Base-by-base conservation (phyloP, 1,140 invertebrate species). In the Pteromalus puparum region DNA sequence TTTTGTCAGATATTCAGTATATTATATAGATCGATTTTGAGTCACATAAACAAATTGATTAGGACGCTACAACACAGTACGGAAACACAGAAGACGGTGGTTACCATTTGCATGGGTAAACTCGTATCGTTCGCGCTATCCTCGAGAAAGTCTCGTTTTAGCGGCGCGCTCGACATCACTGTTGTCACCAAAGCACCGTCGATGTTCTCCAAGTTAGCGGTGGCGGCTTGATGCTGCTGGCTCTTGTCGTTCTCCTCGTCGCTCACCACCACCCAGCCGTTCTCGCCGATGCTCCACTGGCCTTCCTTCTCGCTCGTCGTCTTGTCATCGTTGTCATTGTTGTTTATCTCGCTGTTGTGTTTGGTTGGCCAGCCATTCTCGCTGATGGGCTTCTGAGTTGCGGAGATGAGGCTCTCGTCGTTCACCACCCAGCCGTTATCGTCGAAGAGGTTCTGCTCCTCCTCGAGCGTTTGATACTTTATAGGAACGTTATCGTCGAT, bases 61-160 rank as follows among this genome's bases (percentile, higher is more conserved):
- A 93, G 89, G 89, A 93, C 90, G 90, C 91, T 92, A 88, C 92
- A 93, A 92, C 91, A 93, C 89, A 93, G 89, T 90, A 93, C 91
- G 88, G 92, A 93, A 89, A 93, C 90, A 92, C 92, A 93, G 89
- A 93, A 90, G 88, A 92, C 91, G 90, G 92, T 93, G 88, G 92
- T 93, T 92, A 93, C 92, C 92, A 93, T 93, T 91, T 92, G 89
- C 89, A 93, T 91, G 85, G 91, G 91, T 90, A 91, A 89, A 91
- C 88, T 90, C 88, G 89, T 88, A 89, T 91, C 87, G 87, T 87
- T 87, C 85, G 87, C 89, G 85, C 48, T 67, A 87, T 89, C 87
- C 85, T 90, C 87, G 83, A 87, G 86, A 82, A 83, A 85, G 86
- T 90, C 86, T 88, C 88, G 89, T 75, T 91, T 91, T 67, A 81